Base-by-base conservation (phyloP, 2,888 invertebrate species). In the Germaria angustata region DNA sequence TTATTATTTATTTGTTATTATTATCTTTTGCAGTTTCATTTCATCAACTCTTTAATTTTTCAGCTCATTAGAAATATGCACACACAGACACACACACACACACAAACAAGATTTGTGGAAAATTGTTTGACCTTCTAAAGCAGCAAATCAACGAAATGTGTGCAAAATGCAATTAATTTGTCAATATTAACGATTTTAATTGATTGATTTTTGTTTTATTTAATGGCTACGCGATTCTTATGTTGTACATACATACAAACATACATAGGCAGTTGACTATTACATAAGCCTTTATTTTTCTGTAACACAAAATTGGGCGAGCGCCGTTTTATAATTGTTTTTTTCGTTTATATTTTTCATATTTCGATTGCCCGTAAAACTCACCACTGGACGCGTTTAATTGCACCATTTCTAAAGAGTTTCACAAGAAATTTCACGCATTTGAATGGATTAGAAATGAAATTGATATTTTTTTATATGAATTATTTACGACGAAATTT, bases 301-400 rank as follows among this genome's bases (percentile, higher is more conserved):
- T 17, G 39, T 46, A 49, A 15, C 32, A 34, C 46, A 22, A 44
- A 55, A 57, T 73, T 55, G 17, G 17, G 46, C 13, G 55, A 46
- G 28, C 53, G 36, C 44, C 75, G 55, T 73, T 73, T 51, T 8
- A 34, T 53, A 41, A 11, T 39, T 22, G 46, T 49, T 22, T 34
- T 9, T 15, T 36, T 57, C 9, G 22, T 32, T 22, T 51, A 0
- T 2, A 13, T n/a, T 36, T 41, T 13, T 41, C 15, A 55, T 0
- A 34, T 0, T 34, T 15, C 6, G 41, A 41, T n/a, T 53, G 53
- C 44, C 24, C 36, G 28, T 41, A 24, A 34, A 46, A 82, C 82
- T 82, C 82, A 82, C 82, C 82, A 78, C 78, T 9, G 32, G 63
- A 65, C 53, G 71, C 32, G 8, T 76, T 82, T 22, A 82, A 34